phyloP scores from a whole-genome alignment of 1,140 invertebrate genomes.

The Onthophagus taurus region DNA sequence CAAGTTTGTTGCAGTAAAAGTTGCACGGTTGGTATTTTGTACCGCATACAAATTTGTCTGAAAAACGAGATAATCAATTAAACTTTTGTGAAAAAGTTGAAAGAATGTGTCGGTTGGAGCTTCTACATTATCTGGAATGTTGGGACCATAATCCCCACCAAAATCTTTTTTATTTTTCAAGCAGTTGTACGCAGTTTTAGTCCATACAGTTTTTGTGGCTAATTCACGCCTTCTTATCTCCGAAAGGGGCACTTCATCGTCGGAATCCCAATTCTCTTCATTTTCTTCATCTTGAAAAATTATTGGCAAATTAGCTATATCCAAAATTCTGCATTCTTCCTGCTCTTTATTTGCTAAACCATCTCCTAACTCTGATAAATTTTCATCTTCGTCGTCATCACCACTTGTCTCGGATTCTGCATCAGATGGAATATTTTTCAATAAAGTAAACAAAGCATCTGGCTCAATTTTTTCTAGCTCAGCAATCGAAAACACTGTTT shows the following conservation, averaged over 20 bases:
- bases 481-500: background rate
- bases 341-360: background rate
- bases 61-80: slow-evolving; percentile 7
- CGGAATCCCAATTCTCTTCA: background rate
- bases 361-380: background rate
- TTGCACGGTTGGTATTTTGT: background rate
- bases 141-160: slow-evolving; percentile 1
- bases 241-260: background rate
- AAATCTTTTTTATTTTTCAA: background rate
- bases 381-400: background rate
- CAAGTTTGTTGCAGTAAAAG: background rate
- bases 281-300: background rate
- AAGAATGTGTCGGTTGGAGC: slow-evolving; percentile 11
- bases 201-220: background rate
- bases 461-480: background rate
- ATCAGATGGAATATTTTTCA: slow-evolving; percentile 2
- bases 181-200: background rate
- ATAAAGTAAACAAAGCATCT: background rate
- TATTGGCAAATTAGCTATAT: background rate
- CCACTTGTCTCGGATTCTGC: background rate
- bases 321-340: background rate
- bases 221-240: background rate
- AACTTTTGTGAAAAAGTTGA: slow-evolving; percentile 4
- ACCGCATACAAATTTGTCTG: slow-evolving; percentile 4
- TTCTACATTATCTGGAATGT: slow-evolving; percentile 8